These are phyloP conservation scores for Tamias sibiricus DNA, from an alignment of 2,113 vertebrate species.

Conservation along the genomic window DNA sequence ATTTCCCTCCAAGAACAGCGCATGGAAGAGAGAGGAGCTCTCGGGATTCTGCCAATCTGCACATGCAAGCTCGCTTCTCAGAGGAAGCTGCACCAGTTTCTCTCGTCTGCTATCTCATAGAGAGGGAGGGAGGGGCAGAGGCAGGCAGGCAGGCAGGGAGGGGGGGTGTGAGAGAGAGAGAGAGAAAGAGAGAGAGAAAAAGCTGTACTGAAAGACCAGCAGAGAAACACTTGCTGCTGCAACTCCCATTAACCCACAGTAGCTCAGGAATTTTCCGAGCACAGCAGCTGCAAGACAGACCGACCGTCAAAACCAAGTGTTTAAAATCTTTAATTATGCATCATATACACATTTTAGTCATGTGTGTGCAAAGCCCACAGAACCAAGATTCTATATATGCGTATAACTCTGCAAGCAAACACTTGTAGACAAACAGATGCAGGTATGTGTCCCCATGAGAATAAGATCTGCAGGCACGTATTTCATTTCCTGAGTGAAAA, in stretches of 20 bases:
- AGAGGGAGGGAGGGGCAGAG: slow-evolving; percentile 5
- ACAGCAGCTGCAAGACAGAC: slow-evolving; percentile 46
- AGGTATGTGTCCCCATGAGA: neutral
- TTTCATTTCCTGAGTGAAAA: neutral
- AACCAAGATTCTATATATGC: neutral
- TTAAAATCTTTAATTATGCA: slow-evolving; percentile 57
- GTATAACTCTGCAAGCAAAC: neutral
- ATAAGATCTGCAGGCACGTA: neutral
- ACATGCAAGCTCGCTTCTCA: slow-evolving; percentile 63
- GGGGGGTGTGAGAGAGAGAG: neutral
- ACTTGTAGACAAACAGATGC: slow-evolving; percentile 37
- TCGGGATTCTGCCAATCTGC: slow-evolving; percentile 47
- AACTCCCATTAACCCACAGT: slow-evolving; percentile 67
- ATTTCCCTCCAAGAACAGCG: slow-evolving; percentile 52
- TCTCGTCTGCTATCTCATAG: slow-evolving; percentile 61
- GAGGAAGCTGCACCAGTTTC: slow-evolving; percentile 70
- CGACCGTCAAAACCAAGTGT: slow-evolving; percentile 55
- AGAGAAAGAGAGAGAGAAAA: neutral
- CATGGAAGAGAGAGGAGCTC: slow-evolving; percentile 38
- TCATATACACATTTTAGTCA: neutral
- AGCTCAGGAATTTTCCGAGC: slow-evolving; percentile 77
- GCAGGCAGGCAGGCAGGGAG: neutral
- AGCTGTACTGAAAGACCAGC: slow-evolving; percentile 41
- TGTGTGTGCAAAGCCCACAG: neutral
- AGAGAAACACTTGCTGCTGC: slow-evolving; percentile 70